A percentile compares a stretch with the other conserved stretches of the same genome.
These are phyloP conservation scores for Seriola aureovittata DNA, from an alignment of 2,113 vertebrate species.

Conservation along the genomic window DNA sequence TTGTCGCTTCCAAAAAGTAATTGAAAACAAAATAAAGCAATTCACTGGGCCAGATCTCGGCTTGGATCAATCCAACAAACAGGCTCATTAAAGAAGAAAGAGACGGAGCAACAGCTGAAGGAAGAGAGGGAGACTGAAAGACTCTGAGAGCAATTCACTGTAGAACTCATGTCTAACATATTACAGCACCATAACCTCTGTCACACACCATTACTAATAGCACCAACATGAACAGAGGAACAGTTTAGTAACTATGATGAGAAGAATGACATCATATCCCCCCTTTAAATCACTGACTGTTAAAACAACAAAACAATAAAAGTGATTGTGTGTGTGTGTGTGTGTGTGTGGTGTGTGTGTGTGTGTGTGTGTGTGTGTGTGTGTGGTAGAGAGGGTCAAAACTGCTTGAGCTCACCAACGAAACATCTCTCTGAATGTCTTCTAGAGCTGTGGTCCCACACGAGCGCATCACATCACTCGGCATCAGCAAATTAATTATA, in stretches of 20 bases:
- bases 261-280: conserved; percentile 61
- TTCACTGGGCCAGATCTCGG: conserved; percentile 26
- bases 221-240: conserved; percentile 45
- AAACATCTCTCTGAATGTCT: conserved; percentile 42
- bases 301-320: conserved; percentile 53
- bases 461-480: conserved; percentile 14
- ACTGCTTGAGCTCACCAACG: conserved; percentile 38
- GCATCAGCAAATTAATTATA: conserved; percentile 31
- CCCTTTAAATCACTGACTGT: conserved; percentile 41
- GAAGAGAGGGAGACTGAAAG: conserved; percentile 33
- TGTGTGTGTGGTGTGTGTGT: not conserved
- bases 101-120: conserved; percentile 84
- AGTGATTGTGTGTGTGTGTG: conserved; percentile 2
- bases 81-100: conserved; percentile 52
- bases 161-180: conserved; percentile 41
- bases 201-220: conserved; percentile 58
- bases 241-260: conserved; percentile 51
- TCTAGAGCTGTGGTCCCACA: conserved; percentile 32
- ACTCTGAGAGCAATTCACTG: conserved; percentile 14
- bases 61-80: conserved; percentile 40
- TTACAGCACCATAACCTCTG: conserved; percentile 57
- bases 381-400: conserved; percentile 6
- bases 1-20: conserved; percentile 51
- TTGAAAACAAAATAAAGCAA: conserved; percentile 57
- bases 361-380: not conserved